Percentiles rank a stretch among this genome's conserved stretches.
These are phyloP conservation scores for Hydrozoanthus tunicans DNA, from an alignment of 64 coral and sea anemone species.

Conservation along the genomic window DNA sequence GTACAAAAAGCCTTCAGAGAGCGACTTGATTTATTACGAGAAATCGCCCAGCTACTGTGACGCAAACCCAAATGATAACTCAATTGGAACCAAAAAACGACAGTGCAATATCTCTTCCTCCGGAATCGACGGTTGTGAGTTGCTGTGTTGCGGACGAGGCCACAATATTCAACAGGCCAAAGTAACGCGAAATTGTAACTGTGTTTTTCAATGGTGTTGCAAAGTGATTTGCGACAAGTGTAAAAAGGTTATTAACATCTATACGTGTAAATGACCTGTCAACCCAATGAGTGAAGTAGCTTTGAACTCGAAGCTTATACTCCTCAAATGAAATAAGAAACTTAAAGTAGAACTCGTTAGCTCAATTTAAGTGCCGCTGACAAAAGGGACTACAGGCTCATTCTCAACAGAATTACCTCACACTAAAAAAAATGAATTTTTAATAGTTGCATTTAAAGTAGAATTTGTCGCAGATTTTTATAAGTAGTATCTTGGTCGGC, in stretches of 20 bases:
- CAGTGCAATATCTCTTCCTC: conserved; percentile 86
- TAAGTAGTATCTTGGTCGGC: no score
- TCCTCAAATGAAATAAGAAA: neutral
- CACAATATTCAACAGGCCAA: conserved; percentile 91
- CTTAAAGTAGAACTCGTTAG: neutral
- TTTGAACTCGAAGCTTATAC: neutral
- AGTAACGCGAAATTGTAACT: conserved; percentile 88
- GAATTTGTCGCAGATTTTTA: no score
- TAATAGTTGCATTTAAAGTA: no score
- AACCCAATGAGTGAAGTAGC: neutral
- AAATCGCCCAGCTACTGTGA: conserved; percentile 92
- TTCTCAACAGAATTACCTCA: no score
- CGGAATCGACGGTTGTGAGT: conserved; percentile 87
- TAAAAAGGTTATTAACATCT: conserved; percentile 77
- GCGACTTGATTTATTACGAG: conserved; percentile 83
- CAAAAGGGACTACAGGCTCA: no score
- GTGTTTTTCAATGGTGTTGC: conserved; percentile 95
- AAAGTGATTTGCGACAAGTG: conserved; percentile 93
- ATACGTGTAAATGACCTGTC: conserved; percentile 88
- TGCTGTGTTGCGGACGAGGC: conserved; percentile 93
- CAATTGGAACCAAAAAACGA: conserved; percentile 75
- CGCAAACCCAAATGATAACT: conserved; percentile 52
- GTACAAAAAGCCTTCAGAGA: conserved; percentile 73
- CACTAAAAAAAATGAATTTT: no score
- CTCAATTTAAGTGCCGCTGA: neutral